phyloP scores from a whole-genome alignment of 2,888 invertebrate genomes.

The Endomychus coccineus region DNA sequence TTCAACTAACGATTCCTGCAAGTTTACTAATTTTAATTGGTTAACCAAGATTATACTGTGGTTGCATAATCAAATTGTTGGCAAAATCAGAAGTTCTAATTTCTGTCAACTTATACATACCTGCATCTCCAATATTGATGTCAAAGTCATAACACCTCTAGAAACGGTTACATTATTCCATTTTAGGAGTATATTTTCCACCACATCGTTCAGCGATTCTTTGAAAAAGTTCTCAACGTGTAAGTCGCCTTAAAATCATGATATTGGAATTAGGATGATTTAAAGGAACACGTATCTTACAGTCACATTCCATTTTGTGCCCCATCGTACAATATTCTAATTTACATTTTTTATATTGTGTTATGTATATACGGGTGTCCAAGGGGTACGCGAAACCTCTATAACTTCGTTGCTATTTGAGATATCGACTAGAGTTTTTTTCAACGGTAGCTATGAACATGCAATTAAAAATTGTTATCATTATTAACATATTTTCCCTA shows the following conservation, averaged over 20 bases:
- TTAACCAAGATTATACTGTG: background rate
- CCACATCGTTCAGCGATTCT: slow-evolving; percentile 45
- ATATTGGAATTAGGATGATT: too few species aligned
- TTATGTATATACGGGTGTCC: too few species aligned
- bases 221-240: slow-evolving; percentile 71
- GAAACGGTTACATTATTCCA: slow-evolving; percentile 61
- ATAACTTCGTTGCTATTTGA: too few species aligned
- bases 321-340: too few species aligned
- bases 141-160: slow-evolving; percentile 64
- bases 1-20: slow-evolving; percentile 66
- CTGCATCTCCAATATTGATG: slow-evolving; percentile 66
- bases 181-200: slow-evolving; percentile 66
- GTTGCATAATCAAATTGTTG: background rate
- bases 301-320: too few species aligned
- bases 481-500: too few species aligned
- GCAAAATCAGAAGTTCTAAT: background rate
- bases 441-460: too few species aligned
- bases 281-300: too few species aligned
- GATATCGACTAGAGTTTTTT: too few species aligned
- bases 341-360: too few species aligned
- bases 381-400: too few species aligned
- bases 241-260: slow-evolving; percentile 63
- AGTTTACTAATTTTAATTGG: slow-evolving; percentile 9
- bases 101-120: slow-evolving; percentile 38
- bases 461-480: too few species aligned